Conservation (phyloP, 1,140 invertebrate species). For the Helicoverpa zea region DNA sequence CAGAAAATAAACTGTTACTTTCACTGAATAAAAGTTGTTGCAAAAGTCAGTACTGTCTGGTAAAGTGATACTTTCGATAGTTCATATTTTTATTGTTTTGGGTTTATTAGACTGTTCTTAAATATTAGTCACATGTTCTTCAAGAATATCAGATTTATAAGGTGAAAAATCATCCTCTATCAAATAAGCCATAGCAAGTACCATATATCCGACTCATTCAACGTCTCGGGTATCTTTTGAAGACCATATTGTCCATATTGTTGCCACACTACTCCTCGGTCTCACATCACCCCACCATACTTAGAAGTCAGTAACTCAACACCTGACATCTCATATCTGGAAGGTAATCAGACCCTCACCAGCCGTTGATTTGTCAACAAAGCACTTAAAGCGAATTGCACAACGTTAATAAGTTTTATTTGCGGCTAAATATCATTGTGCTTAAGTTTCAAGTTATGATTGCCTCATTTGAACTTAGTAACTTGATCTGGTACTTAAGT, state of each 20-base stretch:
- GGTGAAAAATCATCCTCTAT: too few species aligned
- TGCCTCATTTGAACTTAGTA: constrained; percentile 20
- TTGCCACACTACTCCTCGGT: constrained; percentile 1
- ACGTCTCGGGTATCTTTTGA: not conserved
- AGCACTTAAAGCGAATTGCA: constrained; percentile 35
- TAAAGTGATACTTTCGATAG: constrained; percentile 22
- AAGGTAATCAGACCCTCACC: constrained; percentile 44
- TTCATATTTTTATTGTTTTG: constrained; percentile 9
- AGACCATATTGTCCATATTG: not conserved
- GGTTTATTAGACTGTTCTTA: not conserved
- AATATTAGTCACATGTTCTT: too few species aligned
- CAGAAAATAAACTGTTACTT: constrained; percentile 34
- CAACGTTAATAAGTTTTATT: constrained; percentile 38
- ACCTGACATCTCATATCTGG: constrained; percentile 46
- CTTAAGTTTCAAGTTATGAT: constrained; percentile 37
- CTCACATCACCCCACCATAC: constrained; percentile 13
- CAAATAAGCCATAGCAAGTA: too few species aligned
- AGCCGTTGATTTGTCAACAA: constrained; percentile 43
- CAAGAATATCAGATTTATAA: too few species aligned
- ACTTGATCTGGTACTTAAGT: constrained; percentile 34
- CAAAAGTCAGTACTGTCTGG: constrained; percentile 19
- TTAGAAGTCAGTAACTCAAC: constrained; percentile 30
- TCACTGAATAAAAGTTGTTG: constrained; percentile 9
- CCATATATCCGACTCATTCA: not conserved
- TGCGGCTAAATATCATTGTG: constrained; percentile 31